These are phyloP conservation scores for Ptiloglossa arizonensis DNA, from an alignment of 1,140 invertebrate genomes.

Conservation along the genomic window DNA sequence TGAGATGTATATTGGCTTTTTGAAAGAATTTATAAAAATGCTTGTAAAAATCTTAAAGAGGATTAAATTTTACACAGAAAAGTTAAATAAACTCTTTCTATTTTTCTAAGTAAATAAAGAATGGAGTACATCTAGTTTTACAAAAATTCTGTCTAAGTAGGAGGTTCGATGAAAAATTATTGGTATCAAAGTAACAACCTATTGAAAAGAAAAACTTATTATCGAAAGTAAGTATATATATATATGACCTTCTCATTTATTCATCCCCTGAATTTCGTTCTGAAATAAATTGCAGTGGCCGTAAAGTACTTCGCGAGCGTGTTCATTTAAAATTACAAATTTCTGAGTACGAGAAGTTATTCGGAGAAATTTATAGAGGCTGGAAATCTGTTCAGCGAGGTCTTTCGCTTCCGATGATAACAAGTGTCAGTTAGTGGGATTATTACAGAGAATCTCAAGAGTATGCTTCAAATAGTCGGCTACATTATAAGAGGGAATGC, in stretches of 20 bases:
- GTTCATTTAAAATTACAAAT: background rate
- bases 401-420: constrained; percentile 13
- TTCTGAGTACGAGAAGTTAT: background rate
- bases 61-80: no score
- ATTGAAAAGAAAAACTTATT: no score
- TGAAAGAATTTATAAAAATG: no score
- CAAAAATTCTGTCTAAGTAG: no score
- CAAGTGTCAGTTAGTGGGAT: background rate
- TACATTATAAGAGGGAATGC: background rate
- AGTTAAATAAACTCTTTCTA: no score
- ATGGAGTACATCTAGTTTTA: no score
- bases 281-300: background rate
- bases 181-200: no score
- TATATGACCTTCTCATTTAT: background rate
- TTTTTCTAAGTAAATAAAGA: no score
- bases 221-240: no score
- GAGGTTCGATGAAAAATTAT: no score
- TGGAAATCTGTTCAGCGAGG: background rate
- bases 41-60: no score
- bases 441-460: background rate
- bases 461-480: background rate
- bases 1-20: no score
- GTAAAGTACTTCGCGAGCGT: background rate
- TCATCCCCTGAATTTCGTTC: background rate
- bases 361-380: constrained; percentile 1